Percentiles rank a stretch among this genome's conserved stretches.
Evolutionary conservation across 2,797 vertebrate species (phyloP).

Genomic region (Bryconaethiops microstoma): DNA sequence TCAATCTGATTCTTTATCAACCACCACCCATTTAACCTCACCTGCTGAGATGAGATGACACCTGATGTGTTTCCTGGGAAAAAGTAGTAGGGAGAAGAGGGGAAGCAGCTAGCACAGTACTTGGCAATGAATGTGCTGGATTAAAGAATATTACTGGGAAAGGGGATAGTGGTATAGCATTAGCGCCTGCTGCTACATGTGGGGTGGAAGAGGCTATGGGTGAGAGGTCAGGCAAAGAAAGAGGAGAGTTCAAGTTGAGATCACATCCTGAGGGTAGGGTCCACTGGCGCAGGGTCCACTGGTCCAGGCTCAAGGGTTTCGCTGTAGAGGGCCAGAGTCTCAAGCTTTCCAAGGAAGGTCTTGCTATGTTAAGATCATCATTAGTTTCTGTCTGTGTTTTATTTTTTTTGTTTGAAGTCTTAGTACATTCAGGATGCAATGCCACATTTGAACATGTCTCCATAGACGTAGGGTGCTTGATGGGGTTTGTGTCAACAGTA

Average conservation of each 20-base stretch:
- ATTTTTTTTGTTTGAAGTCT: constrained; percentile 17
- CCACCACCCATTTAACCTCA: constrained; percentile 59
- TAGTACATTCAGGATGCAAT: constrained; percentile 1
- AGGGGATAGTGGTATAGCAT: constrained; percentile 62
- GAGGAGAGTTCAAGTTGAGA: constrained; percentile 16
- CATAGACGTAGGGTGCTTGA: background rate
- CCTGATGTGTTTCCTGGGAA: constrained; percentile 80
- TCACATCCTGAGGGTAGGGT: constrained; percentile 8
- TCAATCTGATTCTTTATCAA: background rate
- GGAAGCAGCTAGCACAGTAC: constrained; percentile 53
- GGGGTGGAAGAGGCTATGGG: constrained; percentile 81
- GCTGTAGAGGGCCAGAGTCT: constrained; percentile 12
- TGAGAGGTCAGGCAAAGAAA: constrained; percentile 40
- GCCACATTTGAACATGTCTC: constrained; percentile 4
- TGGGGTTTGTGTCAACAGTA: background rate
- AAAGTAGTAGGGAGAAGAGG: constrained; percentile 69
- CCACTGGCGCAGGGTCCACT: background rate
- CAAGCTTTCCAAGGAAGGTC: constrained; percentile 3
- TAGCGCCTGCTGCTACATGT: constrained; percentile 71
- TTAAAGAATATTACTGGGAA: constrained; percentile 64
- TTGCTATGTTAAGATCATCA: constrained; percentile 5
- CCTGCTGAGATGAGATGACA: constrained; percentile 84
- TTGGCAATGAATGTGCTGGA: constrained; percentile 62
- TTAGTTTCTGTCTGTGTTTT: background rate
- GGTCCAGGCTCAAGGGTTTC: background rate